These are phyloP conservation scores for Enhydra lutris DNA, from an alignment of 2,113 vertebrate species.

Conservation along the genomic window DNA sequence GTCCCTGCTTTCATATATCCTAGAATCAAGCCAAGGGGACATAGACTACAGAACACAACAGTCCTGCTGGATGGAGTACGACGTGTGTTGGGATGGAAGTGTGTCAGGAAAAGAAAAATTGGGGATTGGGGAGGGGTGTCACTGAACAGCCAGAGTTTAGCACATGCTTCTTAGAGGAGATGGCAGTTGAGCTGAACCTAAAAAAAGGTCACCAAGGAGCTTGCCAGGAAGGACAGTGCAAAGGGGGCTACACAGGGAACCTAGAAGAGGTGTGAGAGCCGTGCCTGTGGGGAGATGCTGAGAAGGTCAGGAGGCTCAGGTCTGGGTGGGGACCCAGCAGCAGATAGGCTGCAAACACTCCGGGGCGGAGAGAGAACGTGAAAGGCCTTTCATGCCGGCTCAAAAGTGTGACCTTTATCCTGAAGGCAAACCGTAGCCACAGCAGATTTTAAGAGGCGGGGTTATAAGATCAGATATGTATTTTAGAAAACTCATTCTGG, in stretches of 20 bases:
- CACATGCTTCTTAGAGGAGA: neutral
- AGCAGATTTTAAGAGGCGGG: conserved; percentile 4
- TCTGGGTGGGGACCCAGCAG: neutral
- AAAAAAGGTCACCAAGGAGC: neutral
- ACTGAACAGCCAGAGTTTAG: neutral
- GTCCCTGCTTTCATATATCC: neutral
- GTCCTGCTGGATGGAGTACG: neutral
- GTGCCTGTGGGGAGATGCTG: neutral
- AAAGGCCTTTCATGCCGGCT: neutral
- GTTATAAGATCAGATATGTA: neutral
- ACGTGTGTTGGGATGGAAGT: neutral
- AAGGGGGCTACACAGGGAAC: neutral
- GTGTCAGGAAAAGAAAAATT: neutral
- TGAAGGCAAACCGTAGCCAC: conserved; percentile 15
- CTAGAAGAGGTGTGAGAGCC: neutral
- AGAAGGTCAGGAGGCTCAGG: neutral
- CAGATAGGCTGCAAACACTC: neutral
- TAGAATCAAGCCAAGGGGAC: neutral
- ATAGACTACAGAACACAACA: neutral
- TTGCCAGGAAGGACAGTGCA: neutral
- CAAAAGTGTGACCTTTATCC: conserved; percentile 32
- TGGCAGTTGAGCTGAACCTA: neutral
- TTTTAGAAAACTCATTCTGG: conserved; percentile 45
- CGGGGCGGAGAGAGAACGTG: neutral
- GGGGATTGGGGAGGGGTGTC: too few relatives aligned